Conservation (phyloP, 2,888 invertebrate species). For the Eristalinus aeneus region DNA sequence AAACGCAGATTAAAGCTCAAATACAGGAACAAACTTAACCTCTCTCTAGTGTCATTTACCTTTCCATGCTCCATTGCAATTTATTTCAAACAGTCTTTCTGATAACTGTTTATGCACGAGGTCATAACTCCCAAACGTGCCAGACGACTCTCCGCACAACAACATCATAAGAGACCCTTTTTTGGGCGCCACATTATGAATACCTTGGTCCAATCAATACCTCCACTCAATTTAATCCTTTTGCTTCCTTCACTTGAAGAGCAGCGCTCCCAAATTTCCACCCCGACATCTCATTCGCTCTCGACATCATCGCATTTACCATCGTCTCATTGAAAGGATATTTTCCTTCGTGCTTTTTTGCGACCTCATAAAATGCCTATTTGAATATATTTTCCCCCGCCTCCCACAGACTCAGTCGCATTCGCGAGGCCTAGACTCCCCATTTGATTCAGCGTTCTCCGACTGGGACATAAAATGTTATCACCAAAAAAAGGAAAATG, state of each 20-base stretch:
- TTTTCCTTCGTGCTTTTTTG: constrained; percentile 47
- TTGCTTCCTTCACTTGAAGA: not conserved
- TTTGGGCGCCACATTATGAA: not conserved
- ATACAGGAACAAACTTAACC: too few relatives aligned
- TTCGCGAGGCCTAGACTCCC: not conserved
- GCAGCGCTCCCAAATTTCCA: constrained; percentile 29
- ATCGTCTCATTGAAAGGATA: constrained; percentile 50
- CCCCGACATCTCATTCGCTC: not conserved
- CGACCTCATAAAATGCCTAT: constrained; percentile 68
- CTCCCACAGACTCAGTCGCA: constrained; percentile 19
- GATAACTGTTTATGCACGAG: too few relatives aligned
- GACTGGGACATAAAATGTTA: constrained; percentile 62
- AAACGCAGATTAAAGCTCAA: too few relatives aligned
- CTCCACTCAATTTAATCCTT: not conserved
- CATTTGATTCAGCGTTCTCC: not conserved
- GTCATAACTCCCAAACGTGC: not conserved
- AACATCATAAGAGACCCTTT: not conserved
- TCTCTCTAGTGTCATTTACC: not conserved
- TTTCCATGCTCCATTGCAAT: not conserved
- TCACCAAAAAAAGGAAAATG: constrained; percentile 66
- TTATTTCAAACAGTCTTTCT: too few relatives aligned
- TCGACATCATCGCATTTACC: not conserved
- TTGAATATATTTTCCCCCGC: constrained; percentile 62
- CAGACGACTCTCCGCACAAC: not conserved
- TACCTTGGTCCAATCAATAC: not conserved